phyloP scores from a whole-genome alignment of 2,113 vertebrate genomes.

The Platichthys stellatus region DNA sequence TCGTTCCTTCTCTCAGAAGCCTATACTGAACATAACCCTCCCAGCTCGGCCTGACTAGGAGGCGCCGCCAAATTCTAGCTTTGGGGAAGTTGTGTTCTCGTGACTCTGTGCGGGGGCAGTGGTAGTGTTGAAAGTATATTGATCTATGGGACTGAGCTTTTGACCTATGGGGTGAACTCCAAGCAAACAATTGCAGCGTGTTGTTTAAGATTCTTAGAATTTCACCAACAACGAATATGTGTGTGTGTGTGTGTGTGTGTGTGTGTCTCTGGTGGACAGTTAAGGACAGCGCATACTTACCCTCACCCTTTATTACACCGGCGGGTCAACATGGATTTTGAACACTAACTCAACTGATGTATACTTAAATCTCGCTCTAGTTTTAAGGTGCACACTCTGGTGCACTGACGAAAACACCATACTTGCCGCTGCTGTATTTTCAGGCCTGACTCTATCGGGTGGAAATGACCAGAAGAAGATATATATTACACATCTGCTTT shows the following conservation, averaged over 20 bases:
- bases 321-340: constrained; percentile 60
- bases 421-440: neutral
- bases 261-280: constrained; percentile 18
- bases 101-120: constrained; percentile 43
- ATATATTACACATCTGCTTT: neutral
- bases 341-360: constrained; percentile 44
- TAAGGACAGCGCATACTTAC: constrained; percentile 31
- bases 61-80: constrained; percentile 36
- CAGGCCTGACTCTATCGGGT: neutral
- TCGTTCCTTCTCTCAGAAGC: neutral
- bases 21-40: neutral
- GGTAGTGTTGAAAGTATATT: constrained; percentile 68
- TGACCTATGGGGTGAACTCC: constrained; percentile 62
- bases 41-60: constrained; percentile 13
- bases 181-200: constrained; percentile 65
- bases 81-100: constrained; percentile 33
- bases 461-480: neutral
- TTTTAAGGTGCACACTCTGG: neutral
- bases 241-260: constrained; percentile 12
- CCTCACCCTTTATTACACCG: constrained; percentile 17
- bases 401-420: neutral
- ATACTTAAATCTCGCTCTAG: neutral
- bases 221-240: constrained; percentile 12
- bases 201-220: constrained; percentile 64
- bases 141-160: constrained; percentile 64